Evolutionary conservation across 2,888 invertebrate species (phyloP).

Genomic region (Stenolophus ochropezus): DNA sequence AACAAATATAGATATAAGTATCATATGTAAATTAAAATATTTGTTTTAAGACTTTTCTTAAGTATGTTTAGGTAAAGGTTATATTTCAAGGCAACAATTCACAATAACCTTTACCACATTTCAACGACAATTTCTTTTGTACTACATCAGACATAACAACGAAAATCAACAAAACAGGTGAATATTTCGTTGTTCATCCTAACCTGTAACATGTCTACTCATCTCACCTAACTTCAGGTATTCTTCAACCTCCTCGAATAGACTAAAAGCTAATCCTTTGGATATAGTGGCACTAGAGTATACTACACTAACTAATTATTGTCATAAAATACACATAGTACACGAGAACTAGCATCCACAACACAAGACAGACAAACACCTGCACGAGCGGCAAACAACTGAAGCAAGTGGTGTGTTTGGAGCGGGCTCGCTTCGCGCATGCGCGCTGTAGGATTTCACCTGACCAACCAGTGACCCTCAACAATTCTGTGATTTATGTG

Average conservation of each 20-base stretch:
- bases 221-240: constrained; percentile 50
- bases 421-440: constrained; percentile 60
- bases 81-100: background rate
- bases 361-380: constrained; percentile 59
- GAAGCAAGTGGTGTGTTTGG: constrained; percentile 61
- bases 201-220: background rate
- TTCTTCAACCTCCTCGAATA: background rate
- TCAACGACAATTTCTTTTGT: too few relatives aligned
- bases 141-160: too few relatives aligned
- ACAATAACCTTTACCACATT: background rate
- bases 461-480: constrained; percentile 55
- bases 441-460: constrained; percentile 63
- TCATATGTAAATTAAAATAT: background rate
- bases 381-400: constrained; percentile 64
- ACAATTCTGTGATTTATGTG: background rate
- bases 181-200: background rate
- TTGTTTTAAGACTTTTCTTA: background rate
- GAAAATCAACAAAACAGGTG: background rate
- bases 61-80: background rate
- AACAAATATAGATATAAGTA: background rate
- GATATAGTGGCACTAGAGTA: background rate
- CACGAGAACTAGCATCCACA: constrained; percentile 42
- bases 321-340: constrained; percentile 40
- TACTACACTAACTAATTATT: constrained; percentile 12
- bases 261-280: background rate